These are phyloP conservation scores for Bufo bufo DNA, from an alignment of 2,113 vertebrate species.

Conservation along the genomic window DNA sequence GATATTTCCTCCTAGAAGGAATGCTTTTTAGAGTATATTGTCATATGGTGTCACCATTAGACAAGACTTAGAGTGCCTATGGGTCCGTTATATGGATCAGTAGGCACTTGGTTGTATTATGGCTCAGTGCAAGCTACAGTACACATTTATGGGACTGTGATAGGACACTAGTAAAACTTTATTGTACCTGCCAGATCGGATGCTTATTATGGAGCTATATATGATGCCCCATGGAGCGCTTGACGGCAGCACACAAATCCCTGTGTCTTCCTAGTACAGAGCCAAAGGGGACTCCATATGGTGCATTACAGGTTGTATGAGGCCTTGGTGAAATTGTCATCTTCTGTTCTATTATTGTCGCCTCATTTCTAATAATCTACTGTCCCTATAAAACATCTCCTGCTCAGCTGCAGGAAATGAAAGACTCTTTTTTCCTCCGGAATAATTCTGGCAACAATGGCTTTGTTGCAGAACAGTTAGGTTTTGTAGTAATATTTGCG, in stretches of 20 bases:
- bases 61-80: too few relatives aligned
- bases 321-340: neutral
- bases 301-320: neutral
- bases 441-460: slow-evolving; percentile 12
- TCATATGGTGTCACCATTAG: too few relatives aligned
- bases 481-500: slow-evolving; percentile 10
- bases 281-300: neutral
- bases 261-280: neutral
- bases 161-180: neutral
- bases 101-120: too few relatives aligned
- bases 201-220: neutral
- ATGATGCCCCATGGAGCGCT: neutral
- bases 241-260: neutral
- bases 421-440: neutral
- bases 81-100: too few relatives aligned
- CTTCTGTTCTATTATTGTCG: neutral
- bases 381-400: neutral
- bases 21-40: too few relatives aligned
- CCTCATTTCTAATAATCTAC: neutral
- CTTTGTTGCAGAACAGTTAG: slow-evolving; percentile 27
- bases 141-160: too few relatives aligned
- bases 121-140: too few relatives aligned
- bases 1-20: too few relatives aligned
- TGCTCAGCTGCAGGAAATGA: slow-evolving; percentile 8
- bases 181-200: neutral